phyloP scores from a whole-genome alignment of 1,140 invertebrate genomes.

The Drosophila triauraria region DNA sequence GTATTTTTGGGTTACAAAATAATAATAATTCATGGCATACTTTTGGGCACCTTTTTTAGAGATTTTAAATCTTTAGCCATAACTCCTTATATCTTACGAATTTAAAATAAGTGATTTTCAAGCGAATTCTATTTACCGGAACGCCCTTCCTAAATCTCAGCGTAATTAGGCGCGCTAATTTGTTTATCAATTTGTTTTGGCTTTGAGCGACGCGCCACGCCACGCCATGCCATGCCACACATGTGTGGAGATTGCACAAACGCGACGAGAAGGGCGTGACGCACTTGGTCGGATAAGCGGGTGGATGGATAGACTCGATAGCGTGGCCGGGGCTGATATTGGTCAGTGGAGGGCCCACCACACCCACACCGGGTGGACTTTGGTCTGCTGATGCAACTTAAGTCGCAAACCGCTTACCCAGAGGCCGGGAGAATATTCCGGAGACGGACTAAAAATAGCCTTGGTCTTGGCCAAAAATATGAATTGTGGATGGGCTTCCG shows the following conservation, averaged over 20 bases:
- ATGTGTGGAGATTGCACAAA: slow-evolving; percentile 20
- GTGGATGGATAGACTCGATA: slow-evolving; percentile 1
- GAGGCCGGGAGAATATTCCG: not conserved
- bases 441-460: slow-evolving; percentile 46
- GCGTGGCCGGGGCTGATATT: not conserved
- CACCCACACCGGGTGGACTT: not conserved
- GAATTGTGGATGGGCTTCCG: slow-evolving; percentile 14
- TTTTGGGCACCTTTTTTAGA: no score
- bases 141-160: slow-evolving; percentile 32
- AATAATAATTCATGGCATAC: no score
- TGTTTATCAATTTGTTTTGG: slow-evolving; percentile 54
- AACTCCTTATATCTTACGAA: not conserved
- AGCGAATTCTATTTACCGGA: slow-evolving; percentile 19
- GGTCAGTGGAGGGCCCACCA: not conserved
- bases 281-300: slow-evolving; percentile 22
- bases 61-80: not conserved
- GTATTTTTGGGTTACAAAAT: no score
- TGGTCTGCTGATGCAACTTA: slow-evolving; percentile 40
- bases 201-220: slow-evolving; percentile 7
- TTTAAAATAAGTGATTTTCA: no score
- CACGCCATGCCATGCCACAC: slow-evolving; percentile 1
- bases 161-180: slow-evolving; percentile 60
- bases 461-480: slow-evolving; percentile 41
- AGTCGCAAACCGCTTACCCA: slow-evolving; percentile 33
- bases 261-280: slow-evolving; percentile 44